Conservation (phyloP, 2,888 invertebrate species). For the Neoaliturus tenellus region DNA sequence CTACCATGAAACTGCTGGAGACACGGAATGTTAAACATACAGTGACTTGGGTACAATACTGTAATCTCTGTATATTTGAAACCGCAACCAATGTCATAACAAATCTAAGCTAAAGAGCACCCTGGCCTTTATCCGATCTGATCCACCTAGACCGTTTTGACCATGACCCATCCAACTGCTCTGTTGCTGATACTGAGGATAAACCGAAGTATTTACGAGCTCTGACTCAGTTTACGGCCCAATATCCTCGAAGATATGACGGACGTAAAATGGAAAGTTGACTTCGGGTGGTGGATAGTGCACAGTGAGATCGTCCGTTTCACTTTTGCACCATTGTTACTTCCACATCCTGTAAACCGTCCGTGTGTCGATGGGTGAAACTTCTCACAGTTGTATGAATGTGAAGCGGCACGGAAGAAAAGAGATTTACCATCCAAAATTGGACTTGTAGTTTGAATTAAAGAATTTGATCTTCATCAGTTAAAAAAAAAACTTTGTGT, state of each 20-base stretch:
- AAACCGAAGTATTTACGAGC: constrained; percentile 15
- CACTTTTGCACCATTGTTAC: constrained; percentile 11
- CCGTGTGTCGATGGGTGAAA: neutral
- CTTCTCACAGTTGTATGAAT: neutral
- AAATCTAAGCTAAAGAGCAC: too few species aligned
- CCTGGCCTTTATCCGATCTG: too few species aligned
- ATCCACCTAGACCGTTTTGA: neutral
- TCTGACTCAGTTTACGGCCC: neutral
- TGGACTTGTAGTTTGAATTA: too few species aligned
- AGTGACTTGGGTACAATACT: too few species aligned
- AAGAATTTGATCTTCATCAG: too few species aligned
- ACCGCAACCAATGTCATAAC: too few species aligned
- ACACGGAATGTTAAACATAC: too few species aligned
- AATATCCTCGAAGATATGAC: neutral
- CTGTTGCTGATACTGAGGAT: neutral
- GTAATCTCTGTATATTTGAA: too few species aligned
- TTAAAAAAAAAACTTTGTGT: too few species aligned
- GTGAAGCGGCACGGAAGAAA: too few species aligned
- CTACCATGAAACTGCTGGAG: too few species aligned
- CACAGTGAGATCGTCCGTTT: neutral
- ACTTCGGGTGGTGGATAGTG: neutral
- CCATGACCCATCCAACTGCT: neutral
- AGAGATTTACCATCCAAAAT: too few species aligned
- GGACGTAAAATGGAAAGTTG: constrained; percentile 30
- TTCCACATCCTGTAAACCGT: neutral